Percentiles rank a stretch among this genome's conserved stretches.
Evolutionary conservation across 2,888 invertebrate genomes (phyloP).

Genomic region (Aspidapion aeneum): DNA sequence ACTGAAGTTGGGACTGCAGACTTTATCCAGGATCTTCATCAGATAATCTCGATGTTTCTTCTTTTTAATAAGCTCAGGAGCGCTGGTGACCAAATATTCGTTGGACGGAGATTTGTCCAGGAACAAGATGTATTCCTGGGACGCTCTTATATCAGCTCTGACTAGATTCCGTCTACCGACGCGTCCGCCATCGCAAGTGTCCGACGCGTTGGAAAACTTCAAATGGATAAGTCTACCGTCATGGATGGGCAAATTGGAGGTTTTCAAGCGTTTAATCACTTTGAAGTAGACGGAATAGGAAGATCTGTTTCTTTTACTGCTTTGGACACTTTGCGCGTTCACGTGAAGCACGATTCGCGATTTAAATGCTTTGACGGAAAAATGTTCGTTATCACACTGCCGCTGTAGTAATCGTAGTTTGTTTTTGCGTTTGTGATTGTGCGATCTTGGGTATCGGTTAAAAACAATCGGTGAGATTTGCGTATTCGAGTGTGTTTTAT

Average conservation of each 20-base stretch:
- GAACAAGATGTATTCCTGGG: slow-evolving; percentile 59
- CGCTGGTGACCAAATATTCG: slow-evolving; percentile 55
- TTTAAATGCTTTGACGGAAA: slow-evolving; percentile 60
- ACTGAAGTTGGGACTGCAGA: slow-evolving; percentile 41
- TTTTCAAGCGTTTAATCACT: slow-evolving; percentile 61
- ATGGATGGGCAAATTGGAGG: slow-evolving; percentile 48
- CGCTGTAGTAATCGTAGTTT: slow-evolving; percentile 17
- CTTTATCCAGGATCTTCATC: slow-evolving; percentile 34
- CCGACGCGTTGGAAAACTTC: slow-evolving; percentile 50
- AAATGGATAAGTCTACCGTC: slow-evolving; percentile 50
- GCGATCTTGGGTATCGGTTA: slow-evolving; percentile 3
- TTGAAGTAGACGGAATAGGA: slow-evolving; percentile 63
- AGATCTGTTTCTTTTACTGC: slow-evolving; percentile 26
- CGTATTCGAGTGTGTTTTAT: slow-evolving; percentile 1
- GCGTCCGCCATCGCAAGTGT: slow-evolving; percentile 33
- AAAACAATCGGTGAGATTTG: background rate
- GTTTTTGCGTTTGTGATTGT: slow-evolving; percentile 27
- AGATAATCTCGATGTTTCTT: slow-evolving; percentile 26
- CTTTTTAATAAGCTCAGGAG: slow-evolving; percentile 47
- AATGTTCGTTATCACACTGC: slow-evolving; percentile 50
- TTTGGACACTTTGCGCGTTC: slow-evolving; percentile 60
- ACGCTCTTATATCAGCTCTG: slow-evolving; percentile 54
- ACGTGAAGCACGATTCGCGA: slow-evolving; percentile 66
- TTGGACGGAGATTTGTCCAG: slow-evolving; percentile 56
- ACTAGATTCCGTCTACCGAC: slow-evolving; percentile 46